Conservation (phyloP, 2,113 vertebrate genomes). For the Lynx canadensis region DNA sequence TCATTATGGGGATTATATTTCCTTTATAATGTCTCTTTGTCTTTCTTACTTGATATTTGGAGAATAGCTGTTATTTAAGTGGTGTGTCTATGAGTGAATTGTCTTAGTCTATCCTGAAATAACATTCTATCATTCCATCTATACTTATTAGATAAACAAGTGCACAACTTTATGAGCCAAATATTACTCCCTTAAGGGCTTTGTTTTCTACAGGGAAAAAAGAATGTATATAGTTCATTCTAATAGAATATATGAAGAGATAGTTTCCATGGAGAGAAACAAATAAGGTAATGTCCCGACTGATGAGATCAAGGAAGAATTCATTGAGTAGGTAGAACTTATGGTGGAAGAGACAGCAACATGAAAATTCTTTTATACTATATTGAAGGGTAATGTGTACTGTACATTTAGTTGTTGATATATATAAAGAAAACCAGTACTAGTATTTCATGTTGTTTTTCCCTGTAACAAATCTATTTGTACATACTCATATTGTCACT, state of each 20-base stretch:
- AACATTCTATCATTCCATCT: background rate
- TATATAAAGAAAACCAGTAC: background rate
- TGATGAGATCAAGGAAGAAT: constrained; percentile 10
- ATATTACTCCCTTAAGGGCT: background rate
- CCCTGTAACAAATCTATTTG: background rate
- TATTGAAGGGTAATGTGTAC: background rate
- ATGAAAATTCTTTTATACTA: background rate
- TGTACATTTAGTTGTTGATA: constrained; percentile 19
- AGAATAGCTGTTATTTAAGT: constrained; percentile 16
- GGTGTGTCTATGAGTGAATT: background rate
- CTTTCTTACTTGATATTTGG: constrained; percentile 32
- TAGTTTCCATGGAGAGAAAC: constrained; percentile 40
- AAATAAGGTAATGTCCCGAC: background rate
- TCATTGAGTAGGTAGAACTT: background rate
- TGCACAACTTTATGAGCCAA: constrained; percentile 7
- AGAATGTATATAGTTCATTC: constrained; percentile 36
- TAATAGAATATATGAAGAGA: background rate
- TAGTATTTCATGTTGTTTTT: background rate
- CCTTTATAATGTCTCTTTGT: background rate
- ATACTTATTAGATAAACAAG: constrained; percentile 30
- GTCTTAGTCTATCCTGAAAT: constrained; percentile 26
- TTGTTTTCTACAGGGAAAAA: constrained; percentile 31
- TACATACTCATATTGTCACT: background rate
- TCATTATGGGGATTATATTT: background rate
- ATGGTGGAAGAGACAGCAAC: background rate